A percentile compares a stretch with the other conserved stretches of the same genome.
phyloP scores from a whole-genome alignment of 1,140 invertebrate species.

The Drosophila hydei region DNA sequence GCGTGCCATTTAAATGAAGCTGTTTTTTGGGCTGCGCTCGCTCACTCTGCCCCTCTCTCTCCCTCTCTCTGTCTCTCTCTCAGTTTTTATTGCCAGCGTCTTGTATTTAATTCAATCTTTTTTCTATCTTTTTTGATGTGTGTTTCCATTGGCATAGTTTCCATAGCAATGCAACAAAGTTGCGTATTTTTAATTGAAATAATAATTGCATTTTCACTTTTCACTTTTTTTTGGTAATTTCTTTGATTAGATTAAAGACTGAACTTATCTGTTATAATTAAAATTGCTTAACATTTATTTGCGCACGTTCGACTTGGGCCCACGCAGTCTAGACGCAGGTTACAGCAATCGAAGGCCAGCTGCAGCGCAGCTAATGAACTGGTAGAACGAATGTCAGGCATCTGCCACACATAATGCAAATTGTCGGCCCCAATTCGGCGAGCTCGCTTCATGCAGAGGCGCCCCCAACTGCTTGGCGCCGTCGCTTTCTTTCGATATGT shows the following conservation, averaged over 20 bases:
- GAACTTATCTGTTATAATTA: not conserved
- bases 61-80: not conserved
- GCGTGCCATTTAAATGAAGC: slow-evolving; percentile 80
- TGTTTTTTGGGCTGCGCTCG: slow-evolving; percentile 40
- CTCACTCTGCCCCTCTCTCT: not conserved
- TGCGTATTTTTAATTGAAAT: slow-evolving; percentile 13
- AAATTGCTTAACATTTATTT: not conserved
- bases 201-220: not conserved
- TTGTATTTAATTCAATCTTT: slow-evolving; percentile 74
- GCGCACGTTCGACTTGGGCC: slow-evolving; percentile 3
- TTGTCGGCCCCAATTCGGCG: slow-evolving; percentile 43
- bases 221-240: not conserved
- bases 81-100: slow-evolving; percentile 41
- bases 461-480: not conserved
- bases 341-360: no score
- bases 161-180: slow-evolving; percentile 44
- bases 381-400: no score
- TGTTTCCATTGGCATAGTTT: slow-evolving; percentile 46
- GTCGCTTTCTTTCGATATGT: slow-evolving; percentile 48
- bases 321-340: slow-evolving; percentile 28
- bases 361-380: no score
- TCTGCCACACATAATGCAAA: slow-evolving; percentile 58
- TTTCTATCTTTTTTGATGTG: slow-evolving; percentile 6
- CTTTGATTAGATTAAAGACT: not conserved
- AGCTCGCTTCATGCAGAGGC: not conserved